Evolutionary conservation across 2,888 invertebrate genomes (phyloP), one percentile per base, ranked within the genome.

Genomic region (Drosophila percnosoma): DNA sequence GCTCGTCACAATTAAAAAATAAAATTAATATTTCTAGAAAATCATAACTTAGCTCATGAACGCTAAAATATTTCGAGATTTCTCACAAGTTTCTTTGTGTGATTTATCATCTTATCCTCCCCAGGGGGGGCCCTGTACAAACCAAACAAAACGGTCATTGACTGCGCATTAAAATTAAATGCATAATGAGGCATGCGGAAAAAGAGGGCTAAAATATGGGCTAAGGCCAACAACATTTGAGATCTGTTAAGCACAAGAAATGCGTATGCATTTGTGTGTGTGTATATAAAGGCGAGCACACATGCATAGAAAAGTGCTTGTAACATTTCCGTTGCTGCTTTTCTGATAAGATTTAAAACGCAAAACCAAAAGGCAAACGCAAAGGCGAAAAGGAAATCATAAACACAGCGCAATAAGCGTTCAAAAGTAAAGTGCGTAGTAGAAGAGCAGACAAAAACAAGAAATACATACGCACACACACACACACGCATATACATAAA

Each of bases 261-360:
- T 38, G 67, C 57, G 59, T 55, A 42, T 24, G n/a, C 33, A 24
- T 45, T 40, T 40, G 40, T 45, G 45, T 13, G 13, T 21, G 21
- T 13, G 21, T 45, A 21, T 45, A 15, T 24, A 40, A 49, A 54
- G 54, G 40, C 53, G 52, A 57, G 53, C 61, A 60, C 60, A 61
- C 33, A 57, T 40, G 36, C 29, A 68, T 45, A 34, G 13, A 60
- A 61, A 40, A 40, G 52, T 67, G 60, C 45, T 57, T 71, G 64
- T 66, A 27, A 68, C 61, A 73, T 62, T 67, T 60, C 64, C 49
- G 67, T 74, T 70, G 80, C 63, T 80, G 70, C 75, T 87, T 65
- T 82, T 68, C 77, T 87, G 89, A 90, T 90, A 90, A 90, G 87
- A 83, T 81, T 88, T 77, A 80, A 90, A 90, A 83, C 87, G 81